Evolutionary conservation across 2,797 vertebrate genomes (phyloP).

Genomic region (Mormyrus hasselquistii): DNA sequence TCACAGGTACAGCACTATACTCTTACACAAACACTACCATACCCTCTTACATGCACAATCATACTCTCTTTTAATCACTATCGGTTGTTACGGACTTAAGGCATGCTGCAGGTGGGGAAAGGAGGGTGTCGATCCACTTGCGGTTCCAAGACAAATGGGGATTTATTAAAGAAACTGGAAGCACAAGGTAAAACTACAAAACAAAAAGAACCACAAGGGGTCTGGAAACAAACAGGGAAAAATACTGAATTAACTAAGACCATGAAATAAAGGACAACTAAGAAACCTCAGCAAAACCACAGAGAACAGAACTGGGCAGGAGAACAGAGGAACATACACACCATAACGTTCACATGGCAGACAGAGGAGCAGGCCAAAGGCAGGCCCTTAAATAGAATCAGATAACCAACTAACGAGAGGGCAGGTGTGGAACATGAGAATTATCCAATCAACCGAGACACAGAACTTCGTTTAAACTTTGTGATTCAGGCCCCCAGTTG

Average conservation of each 20-base stretch:
- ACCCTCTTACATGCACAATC: not conserved
- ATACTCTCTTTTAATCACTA: not conserved
- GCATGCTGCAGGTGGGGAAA: not conserved
- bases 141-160: not conserved
- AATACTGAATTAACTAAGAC: not conserved
- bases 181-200: not conserved
- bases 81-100: not conserved
- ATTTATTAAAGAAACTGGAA: not conserved
- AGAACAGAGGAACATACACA: not conserved
- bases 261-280: not conserved
- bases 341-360: not conserved
- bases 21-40: not conserved
- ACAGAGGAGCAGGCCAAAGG: not conserved
- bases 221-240: not conserved
- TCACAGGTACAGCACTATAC: not conserved
- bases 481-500: not conserved
- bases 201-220: not conserved
- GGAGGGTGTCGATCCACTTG: not conserved
- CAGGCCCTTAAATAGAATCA: not conserved
- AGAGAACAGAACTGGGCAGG: not conserved
- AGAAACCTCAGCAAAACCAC: not conserved
- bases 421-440: not conserved
- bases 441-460: not conserved
- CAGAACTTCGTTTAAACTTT: not conserved
- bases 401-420: not conserved